These are phyloP conservation scores for Ladona fulva DNA, from an alignment of 1,140 invertebrate genomes.

Conservation along the genomic window DNA sequence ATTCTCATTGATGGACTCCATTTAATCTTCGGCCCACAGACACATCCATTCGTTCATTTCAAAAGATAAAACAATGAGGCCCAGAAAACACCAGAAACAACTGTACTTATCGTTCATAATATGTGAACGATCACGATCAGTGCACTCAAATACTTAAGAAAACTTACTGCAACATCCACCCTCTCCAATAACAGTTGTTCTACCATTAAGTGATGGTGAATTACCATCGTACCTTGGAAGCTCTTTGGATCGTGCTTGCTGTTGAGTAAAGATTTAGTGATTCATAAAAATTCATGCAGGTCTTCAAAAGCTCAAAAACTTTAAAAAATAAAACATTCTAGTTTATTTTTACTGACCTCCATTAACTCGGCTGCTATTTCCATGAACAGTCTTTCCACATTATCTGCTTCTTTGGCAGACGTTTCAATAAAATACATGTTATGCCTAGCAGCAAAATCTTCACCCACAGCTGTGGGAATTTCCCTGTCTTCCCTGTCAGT, in stretches of 20 bases:
- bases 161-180: slow-evolving; percentile 50
- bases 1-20: not conserved
- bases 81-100: not conserved
- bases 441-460: slow-evolving; percentile 89
- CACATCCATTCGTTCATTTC: not conserved
- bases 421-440: slow-evolving; percentile 98
- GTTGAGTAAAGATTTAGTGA: slow-evolving; percentile 31
- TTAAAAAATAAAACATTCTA: not conserved
- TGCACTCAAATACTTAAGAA: slow-evolving; percentile 22
- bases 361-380: slow-evolving; percentile 90
- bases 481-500: slow-evolving; percentile 90
- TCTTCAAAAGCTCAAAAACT: not conserved
- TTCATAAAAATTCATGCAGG: not conserved
- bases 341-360: slow-evolving; percentile 52
- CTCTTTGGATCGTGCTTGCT: slow-evolving; percentile 71
- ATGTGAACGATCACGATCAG: not conserved
- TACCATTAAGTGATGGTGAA: slow-evolving; percentile 58
- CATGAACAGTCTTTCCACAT: slow-evolving; percentile 93
- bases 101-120: not conserved
- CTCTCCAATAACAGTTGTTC: slow-evolving; percentile 57
- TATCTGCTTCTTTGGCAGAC: slow-evolving; percentile 94
- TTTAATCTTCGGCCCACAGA: not conserved
- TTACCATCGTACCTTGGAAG: slow-evolving; percentile 62
- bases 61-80: not conserved
- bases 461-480: slow-evolving; percentile 88